Percentiles rank a stretch among this genome's conserved stretches.
Evolutionary conservation across 2,888 invertebrate genomes (phyloP).

Genomic region (Melinaea menophilus): DNA sequence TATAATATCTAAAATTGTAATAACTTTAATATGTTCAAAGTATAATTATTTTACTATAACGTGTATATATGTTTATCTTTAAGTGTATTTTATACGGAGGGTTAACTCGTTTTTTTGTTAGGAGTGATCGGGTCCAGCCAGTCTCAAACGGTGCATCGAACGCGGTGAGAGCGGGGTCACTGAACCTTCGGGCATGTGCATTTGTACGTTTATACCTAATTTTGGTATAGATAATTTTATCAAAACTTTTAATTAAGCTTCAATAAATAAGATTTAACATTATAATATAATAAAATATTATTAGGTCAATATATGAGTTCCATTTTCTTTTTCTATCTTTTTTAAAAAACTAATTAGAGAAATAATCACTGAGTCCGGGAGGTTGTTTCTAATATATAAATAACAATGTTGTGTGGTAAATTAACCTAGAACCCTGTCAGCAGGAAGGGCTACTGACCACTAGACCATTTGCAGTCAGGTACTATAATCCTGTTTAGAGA

Average conservation of each 20-base stretch:
- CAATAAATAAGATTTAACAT: slow-evolving; percentile 22
- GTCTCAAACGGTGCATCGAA: slow-evolving; percentile 63
- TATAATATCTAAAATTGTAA: slow-evolving; percentile 12
- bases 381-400: too few relatives aligned
- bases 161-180: slow-evolving; percentile 73
- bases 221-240: slow-evolving; percentile 33
- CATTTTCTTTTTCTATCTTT: too few relatives aligned
- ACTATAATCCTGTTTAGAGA: too few relatives aligned
- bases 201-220: slow-evolving; percentile 53
- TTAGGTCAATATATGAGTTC: too few relatives aligned
- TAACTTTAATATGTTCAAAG: neutral
- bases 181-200: slow-evolving; percentile 69
- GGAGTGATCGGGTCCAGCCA: slow-evolving; percentile 35
- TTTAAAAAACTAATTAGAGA: too few relatives aligned
- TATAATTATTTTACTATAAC: slow-evolving; percentile 1
- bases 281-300: too few relatives aligned
- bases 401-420: too few relatives aligned
- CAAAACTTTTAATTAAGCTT: neutral
- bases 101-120: slow-evolving; percentile 37
- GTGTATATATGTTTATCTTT: slow-evolving; percentile 4
- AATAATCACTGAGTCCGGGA: too few relatives aligned
- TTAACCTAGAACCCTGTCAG: too few relatives aligned
- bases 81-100: slow-evolving; percentile 15
- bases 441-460: too few relatives aligned
- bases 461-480: too few relatives aligned